phyloP scores from a whole-genome alignment of 2,888 invertebrate species.

The Aradus depressus region DNA sequence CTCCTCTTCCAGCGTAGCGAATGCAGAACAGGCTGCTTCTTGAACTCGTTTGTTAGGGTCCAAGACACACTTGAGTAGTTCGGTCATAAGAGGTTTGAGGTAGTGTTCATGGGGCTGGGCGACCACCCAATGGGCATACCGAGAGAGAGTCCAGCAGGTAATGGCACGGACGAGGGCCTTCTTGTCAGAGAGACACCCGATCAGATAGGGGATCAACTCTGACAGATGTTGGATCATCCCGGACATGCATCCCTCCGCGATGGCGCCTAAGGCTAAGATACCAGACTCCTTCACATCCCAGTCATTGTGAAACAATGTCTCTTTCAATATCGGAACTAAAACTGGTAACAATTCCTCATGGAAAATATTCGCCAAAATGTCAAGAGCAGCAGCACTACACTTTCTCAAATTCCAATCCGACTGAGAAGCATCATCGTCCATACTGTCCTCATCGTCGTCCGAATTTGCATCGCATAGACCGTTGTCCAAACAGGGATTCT shows the following conservation, averaged over 20 bases:
- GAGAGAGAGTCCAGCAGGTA: constrained; percentile 96
- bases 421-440: constrained; percentile 70
- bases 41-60: constrained; percentile 97
- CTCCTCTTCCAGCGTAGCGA: constrained; percentile 97
- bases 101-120: constrained; percentile 87
- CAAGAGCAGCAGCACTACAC: constrained; percentile 95
- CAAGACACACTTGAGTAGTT: constrained; percentile 82
- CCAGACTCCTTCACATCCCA: constrained; percentile 94
- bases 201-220: constrained; percentile 90
- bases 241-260: constrained; percentile 77
- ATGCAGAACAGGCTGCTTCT: constrained; percentile 97
- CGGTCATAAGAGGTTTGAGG: constrained; percentile 86
- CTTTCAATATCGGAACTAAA: constrained; percentile 89
- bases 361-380: constrained; percentile 93
- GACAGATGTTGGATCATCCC: constrained; percentile 95
- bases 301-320: constrained; percentile 85
- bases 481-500: too few species aligned
- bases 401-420: constrained; percentile 89
- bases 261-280: constrained; percentile 60
- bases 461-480: constrained; percentile 40
- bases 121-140: constrained; percentile 98
- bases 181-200: constrained; percentile 82
- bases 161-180: constrained; percentile 95
- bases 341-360: constrained; percentile 86
- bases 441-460: constrained; percentile 57